Evolutionary conservation across 2,113 vertebrate genomes (phyloP), one percentile per base, ranked within the genome.

Genomic region (Epinephelus lanceolatus): DNA sequence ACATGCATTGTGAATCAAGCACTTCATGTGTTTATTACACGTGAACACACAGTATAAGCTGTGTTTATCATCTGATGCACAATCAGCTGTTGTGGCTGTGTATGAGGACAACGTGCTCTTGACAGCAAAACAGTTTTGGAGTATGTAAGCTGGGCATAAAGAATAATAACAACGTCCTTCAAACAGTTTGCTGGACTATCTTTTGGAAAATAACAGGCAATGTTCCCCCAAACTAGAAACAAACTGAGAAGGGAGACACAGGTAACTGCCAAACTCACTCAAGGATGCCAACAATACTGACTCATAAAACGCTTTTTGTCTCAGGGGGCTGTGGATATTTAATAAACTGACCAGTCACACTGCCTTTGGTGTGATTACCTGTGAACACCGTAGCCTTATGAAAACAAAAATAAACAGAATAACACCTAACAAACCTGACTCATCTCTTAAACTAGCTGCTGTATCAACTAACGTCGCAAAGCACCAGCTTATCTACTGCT

Each of bases 401-500:
- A 30, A 75, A 60, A 71, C 6, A 45, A n/a, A 14, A 45, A 45
- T 45, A 42, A 62, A 62, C 1, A 70, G n/a, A 23, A 25, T 19
- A 51, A 49, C 17, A 14, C 25, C 33, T n/a, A 25, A 25, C 17
- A 74, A 60, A 23, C 8, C 0, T 60, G 71, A 77, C 49, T 84
- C 18, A 74, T 74, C 75, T 78, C 15, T 70, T 25, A 12, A 23
- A 52, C 10, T 23, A 56, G 23, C 57, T 65, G 9, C 42, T 45
- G 42, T 45, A 51, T 87, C 17, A 55, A 56, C 57, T n/a, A 52
- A 40, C 10, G 17, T 37, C 57, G 49, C 25, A 33, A 14, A 33
- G 52, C 45, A 65, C 45, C 56, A 67, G 63, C 78, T 74, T 40
- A 62, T 18, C 33, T 25, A 21, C 49, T 40, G 55, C 67, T 52